Conservation (phyloP, 2,888 invertebrate genomes). For the Dexiosoma caninum region DNA sequence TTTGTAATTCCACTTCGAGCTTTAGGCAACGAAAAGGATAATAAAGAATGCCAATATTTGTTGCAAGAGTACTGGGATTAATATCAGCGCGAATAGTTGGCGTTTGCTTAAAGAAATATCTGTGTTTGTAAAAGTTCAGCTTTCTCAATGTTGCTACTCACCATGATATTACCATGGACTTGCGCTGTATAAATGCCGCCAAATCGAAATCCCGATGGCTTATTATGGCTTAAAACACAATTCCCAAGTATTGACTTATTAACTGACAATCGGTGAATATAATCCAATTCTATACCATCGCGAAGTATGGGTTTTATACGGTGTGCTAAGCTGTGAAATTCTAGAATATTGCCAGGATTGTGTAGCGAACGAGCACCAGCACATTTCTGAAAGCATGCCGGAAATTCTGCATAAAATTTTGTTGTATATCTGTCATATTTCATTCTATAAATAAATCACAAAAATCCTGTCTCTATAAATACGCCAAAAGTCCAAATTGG, state of each 20-base stretch:
- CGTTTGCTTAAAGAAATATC: conserved; percentile 68
- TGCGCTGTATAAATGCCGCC: conserved; percentile 74
- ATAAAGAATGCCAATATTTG: conserved; percentile 74
- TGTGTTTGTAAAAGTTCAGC: too few relatives aligned
- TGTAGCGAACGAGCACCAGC: conserved; percentile 68
- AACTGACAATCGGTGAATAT: conserved; percentile 71
- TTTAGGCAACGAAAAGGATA: conserved; percentile 72
- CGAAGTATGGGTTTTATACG: conserved; percentile 76
- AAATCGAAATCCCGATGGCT: conserved; percentile 75
- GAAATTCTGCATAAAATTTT: conserved; percentile 69
- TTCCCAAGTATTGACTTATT: conserved; percentile 72
- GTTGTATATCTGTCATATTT: conserved; percentile 66
- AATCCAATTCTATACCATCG: conserved; percentile 74
- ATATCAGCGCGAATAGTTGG: conserved; percentile 76
- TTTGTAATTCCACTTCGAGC: conserved; percentile 71
- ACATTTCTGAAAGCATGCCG: conserved; percentile 70
- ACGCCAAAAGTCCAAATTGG: background rate
- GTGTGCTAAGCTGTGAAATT: conserved; percentile 74
- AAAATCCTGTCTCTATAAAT: background rate
- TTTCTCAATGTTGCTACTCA: conserved; percentile 57
- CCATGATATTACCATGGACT: conserved; percentile 71
- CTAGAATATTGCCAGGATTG: conserved; percentile 76
- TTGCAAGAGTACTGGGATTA: conserved; percentile 75
- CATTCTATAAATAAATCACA: conserved; percentile 43
- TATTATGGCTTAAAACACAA: conserved; percentile 75